phyloP scores from a whole-genome alignment of 1,140 invertebrate species.

The Galendromus occidentalis region DNA sequence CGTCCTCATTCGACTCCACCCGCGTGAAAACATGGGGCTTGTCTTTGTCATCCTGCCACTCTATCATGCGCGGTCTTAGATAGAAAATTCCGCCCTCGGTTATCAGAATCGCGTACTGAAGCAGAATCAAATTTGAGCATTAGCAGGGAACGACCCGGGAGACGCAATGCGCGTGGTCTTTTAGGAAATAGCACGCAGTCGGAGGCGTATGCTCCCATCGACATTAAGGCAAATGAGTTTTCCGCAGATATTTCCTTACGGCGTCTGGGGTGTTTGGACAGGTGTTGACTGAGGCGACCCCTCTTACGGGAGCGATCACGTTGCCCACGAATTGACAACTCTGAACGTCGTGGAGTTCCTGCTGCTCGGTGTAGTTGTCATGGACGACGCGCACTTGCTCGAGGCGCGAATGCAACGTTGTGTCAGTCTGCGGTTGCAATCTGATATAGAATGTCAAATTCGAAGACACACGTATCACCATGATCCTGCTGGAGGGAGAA shows the following conservation, averaged over 20 bases:
- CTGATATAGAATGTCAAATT: neutral
- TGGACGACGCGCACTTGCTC: neutral
- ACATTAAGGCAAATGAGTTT: too few relatives aligned
- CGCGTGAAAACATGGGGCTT: neutral
- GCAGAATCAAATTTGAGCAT: too few relatives aligned
- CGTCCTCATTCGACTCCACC: neutral
- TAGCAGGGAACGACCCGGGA: too few relatives aligned
- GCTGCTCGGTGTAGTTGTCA: neutral
- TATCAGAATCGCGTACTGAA: neutral
- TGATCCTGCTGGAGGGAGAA: neutral
- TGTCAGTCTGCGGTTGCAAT: neutral
- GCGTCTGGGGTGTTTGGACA: neutral
- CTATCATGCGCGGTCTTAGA: neutral
- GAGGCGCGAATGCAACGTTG: neutral
- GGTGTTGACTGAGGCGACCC: neutral
- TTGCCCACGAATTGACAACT: neutral
- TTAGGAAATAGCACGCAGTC: too few relatives aligned
- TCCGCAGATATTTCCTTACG: neutral
- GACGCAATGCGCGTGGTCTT: too few relatives aligned
- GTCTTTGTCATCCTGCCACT: conserved; percentile 4
- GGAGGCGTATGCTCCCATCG: too few relatives aligned
- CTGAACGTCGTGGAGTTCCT: neutral
- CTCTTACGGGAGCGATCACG: neutral
- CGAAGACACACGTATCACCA: conserved; percentile 1
- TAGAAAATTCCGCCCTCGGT: conserved; percentile 3